A percentile compares a stretch with the other conserved stretches of the same genome.
Conservation (phyloP, 2,113 vertebrate species). For the Typhlomys cinereus region DNA sequence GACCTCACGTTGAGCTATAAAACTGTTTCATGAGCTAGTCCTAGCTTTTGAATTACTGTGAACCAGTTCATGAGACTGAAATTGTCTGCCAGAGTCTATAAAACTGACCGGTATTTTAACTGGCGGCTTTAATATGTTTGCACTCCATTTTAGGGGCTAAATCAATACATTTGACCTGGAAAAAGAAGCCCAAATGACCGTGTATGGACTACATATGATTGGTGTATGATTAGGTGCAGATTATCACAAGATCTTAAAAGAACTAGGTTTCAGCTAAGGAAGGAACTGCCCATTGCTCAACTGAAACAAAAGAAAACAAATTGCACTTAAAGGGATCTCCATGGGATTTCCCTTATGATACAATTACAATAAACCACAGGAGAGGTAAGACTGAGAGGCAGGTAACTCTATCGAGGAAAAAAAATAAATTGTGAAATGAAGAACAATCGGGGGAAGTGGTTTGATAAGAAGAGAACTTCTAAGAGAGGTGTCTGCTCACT, state of each 20-base stretch:
- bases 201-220: background rate
- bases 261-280: background rate
- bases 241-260: accelerated
- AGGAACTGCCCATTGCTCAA: background rate
- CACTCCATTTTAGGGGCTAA: background rate
- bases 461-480: background rate
- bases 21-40: background rate
- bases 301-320: conserved; percentile 38
- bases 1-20: background rate
- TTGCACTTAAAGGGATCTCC: background rate
- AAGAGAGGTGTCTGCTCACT: background rate
- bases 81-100: conserved; percentile 23
- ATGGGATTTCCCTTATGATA: conserved; percentile 31
- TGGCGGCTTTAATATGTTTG: conserved; percentile 14
- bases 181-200: background rate
- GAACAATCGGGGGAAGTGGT: background rate
- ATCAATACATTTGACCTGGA: background rate
- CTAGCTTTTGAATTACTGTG: conserved; percentile 39
- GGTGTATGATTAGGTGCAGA: background rate
- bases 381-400: background rate
- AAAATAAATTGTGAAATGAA: conserved; percentile 15
- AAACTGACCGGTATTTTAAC: conserved; percentile 45
- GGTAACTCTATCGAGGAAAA: background rate
- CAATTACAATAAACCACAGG: background rate
- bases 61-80: conserved; percentile 51